Conservation (phyloP, 2,888 invertebrate genomes). For the Agrochola circellaris region DNA sequence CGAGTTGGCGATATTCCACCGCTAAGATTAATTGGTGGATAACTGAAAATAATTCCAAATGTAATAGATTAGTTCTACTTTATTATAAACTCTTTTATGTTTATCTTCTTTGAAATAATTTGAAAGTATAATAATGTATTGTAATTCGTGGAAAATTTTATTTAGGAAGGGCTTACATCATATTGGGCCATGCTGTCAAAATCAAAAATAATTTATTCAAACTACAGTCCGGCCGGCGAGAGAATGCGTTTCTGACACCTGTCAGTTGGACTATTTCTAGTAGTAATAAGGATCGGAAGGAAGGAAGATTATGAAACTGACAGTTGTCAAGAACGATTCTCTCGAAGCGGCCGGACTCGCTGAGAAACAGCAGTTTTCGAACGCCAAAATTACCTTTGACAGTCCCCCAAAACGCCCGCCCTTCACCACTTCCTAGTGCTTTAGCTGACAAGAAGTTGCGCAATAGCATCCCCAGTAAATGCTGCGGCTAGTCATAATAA, state of each 20-base stretch:
- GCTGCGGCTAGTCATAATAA: no score
- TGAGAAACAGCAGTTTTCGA: background rate
- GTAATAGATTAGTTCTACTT: slow-evolving; percentile 60
- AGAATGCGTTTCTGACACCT: no score
- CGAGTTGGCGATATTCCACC: slow-evolving; percentile 68
- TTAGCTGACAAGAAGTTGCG: background rate
- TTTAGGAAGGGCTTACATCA: background rate
- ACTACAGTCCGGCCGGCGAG: background rate
- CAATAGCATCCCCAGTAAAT: background rate
- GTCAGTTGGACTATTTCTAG: no score
- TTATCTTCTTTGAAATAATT: slow-evolving; percentile 32
- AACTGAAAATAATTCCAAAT: slow-evolving; percentile 61
- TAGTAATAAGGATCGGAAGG: no score
- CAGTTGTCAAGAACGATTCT: no score
- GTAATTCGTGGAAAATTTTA: slow-evolving; percentile 15
- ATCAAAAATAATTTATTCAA: background rate
- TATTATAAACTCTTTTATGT: slow-evolving; percentile 49
- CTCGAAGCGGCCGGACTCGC: background rate
- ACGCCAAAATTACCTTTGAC: background rate
- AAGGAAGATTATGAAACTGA: no score
- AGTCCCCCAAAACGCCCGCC: background rate
- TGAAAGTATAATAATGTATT: slow-evolving; percentile 10
- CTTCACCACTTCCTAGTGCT: background rate
- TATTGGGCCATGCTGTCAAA: background rate
- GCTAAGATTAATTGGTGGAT: slow-evolving; percentile 66